Conservation (phyloP, 2,113 vertebrate species). For the Limanda limanda region DNA sequence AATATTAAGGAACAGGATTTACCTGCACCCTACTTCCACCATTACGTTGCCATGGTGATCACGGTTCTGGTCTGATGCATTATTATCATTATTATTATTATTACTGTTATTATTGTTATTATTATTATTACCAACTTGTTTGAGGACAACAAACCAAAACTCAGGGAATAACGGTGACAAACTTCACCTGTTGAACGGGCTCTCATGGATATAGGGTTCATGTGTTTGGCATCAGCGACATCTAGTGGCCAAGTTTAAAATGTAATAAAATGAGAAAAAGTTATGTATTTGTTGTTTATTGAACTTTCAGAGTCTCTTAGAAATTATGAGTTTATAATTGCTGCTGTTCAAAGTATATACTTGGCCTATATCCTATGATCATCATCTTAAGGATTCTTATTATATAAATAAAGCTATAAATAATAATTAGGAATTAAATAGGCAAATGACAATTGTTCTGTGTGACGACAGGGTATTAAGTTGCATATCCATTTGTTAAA, state of each 20-base stretch:
- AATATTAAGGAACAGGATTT: background rate
- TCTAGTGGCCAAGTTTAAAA: conserved; percentile 9
- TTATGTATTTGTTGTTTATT: background rate
- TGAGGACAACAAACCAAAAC: too few relatives aligned
- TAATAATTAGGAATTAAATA: background rate
- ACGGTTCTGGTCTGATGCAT: too few relatives aligned
- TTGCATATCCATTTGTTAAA: too few relatives aligned
- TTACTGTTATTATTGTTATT: background rate
- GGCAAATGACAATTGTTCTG: too few relatives aligned
- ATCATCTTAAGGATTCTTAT: too few relatives aligned
- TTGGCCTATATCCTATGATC: too few relatives aligned
- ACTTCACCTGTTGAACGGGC: conserved; percentile 49
- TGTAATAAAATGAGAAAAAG: too few relatives aligned
- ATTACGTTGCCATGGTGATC: too few relatives aligned
- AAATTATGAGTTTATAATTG: background rate
- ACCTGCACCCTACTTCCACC: background rate
- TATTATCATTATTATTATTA: background rate
- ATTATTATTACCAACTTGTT: background rate
- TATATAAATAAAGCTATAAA: background rate
- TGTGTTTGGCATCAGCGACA: conserved; percentile 51
- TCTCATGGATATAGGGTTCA: background rate
- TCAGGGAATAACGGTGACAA: background rate
- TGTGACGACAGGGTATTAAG: too few relatives aligned
- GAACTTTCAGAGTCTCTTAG: background rate
- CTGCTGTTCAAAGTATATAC: too few relatives aligned